phyloP scores from a whole-genome alignment of 1,140 invertebrate species.

The Bombyx mandarina region DNA sequence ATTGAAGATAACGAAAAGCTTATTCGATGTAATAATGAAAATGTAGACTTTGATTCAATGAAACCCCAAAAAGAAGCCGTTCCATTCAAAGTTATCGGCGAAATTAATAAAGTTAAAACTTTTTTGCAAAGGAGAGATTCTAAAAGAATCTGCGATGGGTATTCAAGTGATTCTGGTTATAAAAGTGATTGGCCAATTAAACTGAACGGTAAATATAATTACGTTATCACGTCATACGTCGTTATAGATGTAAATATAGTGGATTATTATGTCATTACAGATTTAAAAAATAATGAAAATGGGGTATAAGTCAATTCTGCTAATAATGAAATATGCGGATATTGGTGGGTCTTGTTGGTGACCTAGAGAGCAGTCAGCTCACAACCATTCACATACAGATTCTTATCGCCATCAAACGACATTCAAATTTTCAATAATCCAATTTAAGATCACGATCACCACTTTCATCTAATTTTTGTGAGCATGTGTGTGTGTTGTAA shows the following conservation, averaged over 20 bases:
- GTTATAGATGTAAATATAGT: conserved; percentile 17
- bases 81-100: conserved; percentile 35
- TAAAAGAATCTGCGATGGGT: conserved; percentile 6
- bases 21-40: not conserved
- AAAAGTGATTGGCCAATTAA: conserved; percentile 23
- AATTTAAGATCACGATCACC: too few species aligned
- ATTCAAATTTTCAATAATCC: too few species aligned
- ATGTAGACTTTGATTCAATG: conserved; percentile 6
- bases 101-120: conserved; percentile 29
- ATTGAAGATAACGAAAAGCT: not conserved
- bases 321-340: not conserved
- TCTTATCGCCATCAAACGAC: too few species aligned
- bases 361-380: too few species aligned
- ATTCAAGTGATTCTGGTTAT: conserved; percentile 23
- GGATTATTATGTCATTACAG: not conserved
- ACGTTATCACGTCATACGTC: too few species aligned
- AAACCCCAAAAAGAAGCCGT: conserved; percentile 20
- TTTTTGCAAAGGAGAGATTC: conserved; percentile 22
- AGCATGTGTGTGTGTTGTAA: too few species aligned
- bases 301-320: not conserved
- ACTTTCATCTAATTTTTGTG: too few species aligned
- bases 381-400: too few species aligned
- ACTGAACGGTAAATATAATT: not conserved
- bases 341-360: too few species aligned
- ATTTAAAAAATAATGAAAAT: not conserved